Evolutionary conservation across 2,113 vertebrate genomes (phyloP), one percentile per base, ranked within the genome.

Genomic region (Jaculus jaculus): DNA sequence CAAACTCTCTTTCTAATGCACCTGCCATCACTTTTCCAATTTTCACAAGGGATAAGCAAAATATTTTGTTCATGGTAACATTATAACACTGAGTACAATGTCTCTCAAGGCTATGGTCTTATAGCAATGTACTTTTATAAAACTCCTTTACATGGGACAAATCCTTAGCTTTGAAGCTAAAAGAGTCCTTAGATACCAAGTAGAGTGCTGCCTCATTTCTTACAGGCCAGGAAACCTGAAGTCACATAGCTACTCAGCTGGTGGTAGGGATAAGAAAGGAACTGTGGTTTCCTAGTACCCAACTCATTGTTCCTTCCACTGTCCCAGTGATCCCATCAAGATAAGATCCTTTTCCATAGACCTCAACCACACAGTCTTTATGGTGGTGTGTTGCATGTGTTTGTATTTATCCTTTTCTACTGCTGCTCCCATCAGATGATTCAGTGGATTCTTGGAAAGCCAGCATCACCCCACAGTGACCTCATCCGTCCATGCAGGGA

Each of bases 381-480:
- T 79, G 84, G 77, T 5, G 0, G 18, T 66, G 4, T 21, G 4
- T 65, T 54, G 90, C 95, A 85, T 51, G 82, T 96, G 92, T 95
- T 95, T 85, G 78, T 96, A 90, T 96, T 95, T 95, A 87, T 96
- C 96, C 78, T 85, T 95, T 96, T 92, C 90, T 71, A 8, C 79
- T 23, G 82, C 90, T 58, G 20, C 79, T 93, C 82, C 47, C 21
- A 61, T 90, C 93, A 39, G 73, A 92, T 96, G 94, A 96, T 93
- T 97, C 90, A 96, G 75, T 94, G 85, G 90, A 94, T 96, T 74
- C 74, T 94, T 54, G 84, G 74, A 95, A 96, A 93, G 66, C 93
- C 90, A 84, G 42, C 87, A 77, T 96, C 94, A 92, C 94, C 91
- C 87, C 92, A 86, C 88, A 92, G 93, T 95, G 94, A 97, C 93